Base-by-base conservation (phyloP, 2,888 invertebrate genomes). In the Octodonta nipae region DNA sequence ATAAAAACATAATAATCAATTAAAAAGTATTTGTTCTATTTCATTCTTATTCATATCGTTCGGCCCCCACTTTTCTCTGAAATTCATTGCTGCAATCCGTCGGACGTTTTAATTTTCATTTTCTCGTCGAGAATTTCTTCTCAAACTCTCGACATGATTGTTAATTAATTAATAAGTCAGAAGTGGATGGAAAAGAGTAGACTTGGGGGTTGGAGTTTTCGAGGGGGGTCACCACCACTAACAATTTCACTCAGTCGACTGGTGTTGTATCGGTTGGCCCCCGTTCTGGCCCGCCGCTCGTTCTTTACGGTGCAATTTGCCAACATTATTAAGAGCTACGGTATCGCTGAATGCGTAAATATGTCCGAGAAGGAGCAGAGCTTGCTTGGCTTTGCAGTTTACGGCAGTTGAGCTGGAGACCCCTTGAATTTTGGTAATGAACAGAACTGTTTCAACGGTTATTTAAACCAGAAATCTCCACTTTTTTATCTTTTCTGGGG, bases 91-190 rank as follows among this genome's bases (percentile, higher is more conserved):
- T 35, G 49, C 46, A 54, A 52, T 55, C 52, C 49, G 45, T 49
- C 45, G 41, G 49, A 52, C 52, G 55, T 56, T 58, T 58, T 58
- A 58, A 58, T 59, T 58, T 58, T 57, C 54, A 55, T 57, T 54
- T 54, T 55, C 46, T 37, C 49, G 43, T 35, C 25, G 48, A 11
- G 11, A 22, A 49, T 50, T 51, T 52, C 56, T 53, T 54, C 54
- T 55, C 51, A 50, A 36, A 38, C 30, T 38, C 54, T 56, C 55
- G 54, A 56, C 55, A 59, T 59, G 59, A 60, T 60, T 60, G 58
- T 60, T 61, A 60, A 61, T 61, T 61, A 61, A 61, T 61, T 61
- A 60, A 60, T 60, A 61, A 61, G 58, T 61, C 36, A 22, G 22
- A 22, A 22, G 22, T 32, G 36, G 29, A 39, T 31, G 36, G 38